Percentiles rank a stretch among this genome's conserved stretches.
Conservation (phyloP, 2,113 vertebrate species). For the Cynopterus brachyotis region DNA sequence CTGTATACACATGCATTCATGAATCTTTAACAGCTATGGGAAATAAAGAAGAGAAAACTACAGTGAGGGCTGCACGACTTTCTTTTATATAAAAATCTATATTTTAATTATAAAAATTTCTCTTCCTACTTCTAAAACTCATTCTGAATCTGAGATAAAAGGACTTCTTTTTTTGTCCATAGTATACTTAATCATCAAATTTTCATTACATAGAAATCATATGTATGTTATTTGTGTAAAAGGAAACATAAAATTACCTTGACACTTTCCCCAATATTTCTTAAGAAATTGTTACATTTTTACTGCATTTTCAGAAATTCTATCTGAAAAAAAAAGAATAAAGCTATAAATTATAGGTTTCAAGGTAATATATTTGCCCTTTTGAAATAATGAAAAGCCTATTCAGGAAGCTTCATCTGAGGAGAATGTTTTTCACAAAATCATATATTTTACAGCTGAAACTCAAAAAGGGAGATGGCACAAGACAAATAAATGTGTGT, state of each 20-base stretch:
- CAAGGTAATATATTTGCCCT: not conserved
- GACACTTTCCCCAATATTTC: not conserved
- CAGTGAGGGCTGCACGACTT: not conserved
- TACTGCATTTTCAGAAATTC: not conserved
- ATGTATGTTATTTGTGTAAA: not conserved
- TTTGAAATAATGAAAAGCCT: not conserved
- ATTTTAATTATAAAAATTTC: not conserved
- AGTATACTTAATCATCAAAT: not conserved
- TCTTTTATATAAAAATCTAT: not conserved
- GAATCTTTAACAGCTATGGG: not conserved
- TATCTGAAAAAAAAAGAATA: not conserved
- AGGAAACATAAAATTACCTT: not conserved
- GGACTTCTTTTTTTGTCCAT: not conserved
- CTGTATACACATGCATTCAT: not conserved
- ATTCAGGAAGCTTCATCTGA: not conserved
- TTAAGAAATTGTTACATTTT: not conserved
- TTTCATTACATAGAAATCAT: not conserved
- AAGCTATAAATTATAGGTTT: not conserved
- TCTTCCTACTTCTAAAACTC: not conserved
- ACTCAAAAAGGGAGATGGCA: not conserved
- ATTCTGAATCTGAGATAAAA: not conserved
- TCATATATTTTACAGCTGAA: conserved; percentile 20
- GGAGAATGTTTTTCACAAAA: conserved; percentile 31
- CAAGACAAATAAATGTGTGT: not conserved
- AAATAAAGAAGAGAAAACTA: not conserved